These are phyloP conservation scores for Rhabdophis nuchalis DNA, from an alignment of 2,797 vertebrate genomes.

Conservation along the genomic window DNA sequence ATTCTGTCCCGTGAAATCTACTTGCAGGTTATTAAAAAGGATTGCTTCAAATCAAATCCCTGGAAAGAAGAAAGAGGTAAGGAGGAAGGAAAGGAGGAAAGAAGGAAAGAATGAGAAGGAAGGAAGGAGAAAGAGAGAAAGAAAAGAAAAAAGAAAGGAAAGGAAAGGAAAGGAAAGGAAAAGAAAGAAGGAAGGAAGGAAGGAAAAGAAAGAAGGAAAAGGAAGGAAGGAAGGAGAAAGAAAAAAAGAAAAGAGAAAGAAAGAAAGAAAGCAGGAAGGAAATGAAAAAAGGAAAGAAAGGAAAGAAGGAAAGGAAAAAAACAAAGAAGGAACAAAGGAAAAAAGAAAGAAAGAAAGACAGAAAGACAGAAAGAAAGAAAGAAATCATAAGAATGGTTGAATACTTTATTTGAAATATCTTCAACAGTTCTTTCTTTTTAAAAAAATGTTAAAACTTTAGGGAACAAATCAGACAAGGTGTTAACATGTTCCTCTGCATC, in stretches of 20 bases:
- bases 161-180: too few species aligned
- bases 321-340: rapidly evolving
- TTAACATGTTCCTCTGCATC: not conserved
- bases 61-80: not conserved
- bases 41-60: not conserved
- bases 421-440: not conserved
- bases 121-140: not conserved
- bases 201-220: too few species aligned
- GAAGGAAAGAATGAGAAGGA: not conserved
- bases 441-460: not conserved
- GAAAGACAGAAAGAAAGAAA: not conserved
- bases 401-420: not conserved
- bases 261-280: rapidly evolving
- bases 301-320: rapidly evolving
- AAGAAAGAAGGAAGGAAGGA: too few species aligned
- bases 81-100: not conserved
- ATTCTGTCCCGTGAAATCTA: not conserved
- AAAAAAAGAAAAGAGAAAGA: too few species aligned
- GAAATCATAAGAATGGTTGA: not conserved
- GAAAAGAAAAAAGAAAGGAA: not conserved
- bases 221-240: too few species aligned
- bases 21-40: not conserved
- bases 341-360: not conserved
- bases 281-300: rapidly evolving
- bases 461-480: not conserved